phyloP scores from a whole-genome alignment of 2,888 invertebrate species.

The Apoda limacodes region DNA sequence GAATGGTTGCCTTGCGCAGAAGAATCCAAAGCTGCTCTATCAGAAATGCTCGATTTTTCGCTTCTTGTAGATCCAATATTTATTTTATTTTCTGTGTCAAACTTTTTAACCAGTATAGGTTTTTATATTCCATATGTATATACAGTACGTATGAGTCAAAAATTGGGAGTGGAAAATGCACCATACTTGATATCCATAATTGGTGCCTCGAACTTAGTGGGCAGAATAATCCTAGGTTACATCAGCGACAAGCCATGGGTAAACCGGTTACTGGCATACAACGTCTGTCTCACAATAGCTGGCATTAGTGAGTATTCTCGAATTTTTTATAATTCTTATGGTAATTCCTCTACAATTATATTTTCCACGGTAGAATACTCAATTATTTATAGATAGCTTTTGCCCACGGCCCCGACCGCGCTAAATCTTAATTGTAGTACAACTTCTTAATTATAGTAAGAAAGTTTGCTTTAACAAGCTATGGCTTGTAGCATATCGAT shows the following conservation, averaged over 20 bases:
- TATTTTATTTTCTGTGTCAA: conserved; percentile 90
- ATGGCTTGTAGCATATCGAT: too few relatives aligned
- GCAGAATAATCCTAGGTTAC: conserved; percentile 88
- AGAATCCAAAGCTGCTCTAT: conserved; percentile 77
- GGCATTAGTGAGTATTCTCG: conserved; percentile 79
- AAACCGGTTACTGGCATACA: conserved; percentile 92
- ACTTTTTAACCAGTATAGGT: conserved; percentile 95
- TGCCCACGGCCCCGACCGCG: too few relatives aligned
- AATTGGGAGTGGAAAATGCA: conserved; percentile 70
- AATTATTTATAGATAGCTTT: too few relatives aligned
- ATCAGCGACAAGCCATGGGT: conserved; percentile 91
- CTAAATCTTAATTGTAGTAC: too few relatives aligned
- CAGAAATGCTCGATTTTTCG: conserved; percentile 87
- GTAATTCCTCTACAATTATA: too few relatives aligned
- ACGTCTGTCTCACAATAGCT: conserved; percentile 86
- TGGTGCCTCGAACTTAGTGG: conserved; percentile 90
- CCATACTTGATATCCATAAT: conserved; percentile 83
- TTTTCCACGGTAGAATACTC: too few relatives aligned
- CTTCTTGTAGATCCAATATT: conserved; percentile 89
- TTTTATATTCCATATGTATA: conserved; percentile 95
- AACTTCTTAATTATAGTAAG: too few relatives aligned
- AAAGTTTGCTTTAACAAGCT: too few relatives aligned
- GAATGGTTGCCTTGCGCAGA: conserved; percentile 75
- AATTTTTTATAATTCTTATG: conserved; percentile 5
- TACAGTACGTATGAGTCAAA: conserved; percentile 79